These are phyloP conservation scores for Trachelus tabidus DNA, from an alignment of 2,888 invertebrate species.

Conservation along the genomic window DNA sequence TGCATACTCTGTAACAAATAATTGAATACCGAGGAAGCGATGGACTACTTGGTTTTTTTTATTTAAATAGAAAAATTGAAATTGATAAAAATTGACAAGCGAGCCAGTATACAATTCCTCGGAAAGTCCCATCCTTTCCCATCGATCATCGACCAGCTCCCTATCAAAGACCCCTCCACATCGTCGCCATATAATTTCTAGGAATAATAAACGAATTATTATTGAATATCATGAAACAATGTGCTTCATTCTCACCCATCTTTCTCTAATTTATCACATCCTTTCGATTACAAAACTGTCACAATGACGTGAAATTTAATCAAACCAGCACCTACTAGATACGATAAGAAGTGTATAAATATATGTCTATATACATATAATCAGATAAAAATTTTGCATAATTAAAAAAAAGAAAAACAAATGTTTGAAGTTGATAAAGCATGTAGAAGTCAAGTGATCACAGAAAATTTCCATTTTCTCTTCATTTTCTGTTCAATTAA, in stretches of 20 bases:
- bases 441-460: not conserved
- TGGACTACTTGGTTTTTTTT: not conserved
- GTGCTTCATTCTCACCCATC: constrained; percentile 10
- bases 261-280: not conserved
- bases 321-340: not conserved
- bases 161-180: constrained; percentile 37
- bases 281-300: not conserved
- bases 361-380: too few species aligned
- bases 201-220: constrained; percentile 54
- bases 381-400: not conserved
- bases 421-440: not conserved
- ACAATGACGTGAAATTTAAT: not conserved
- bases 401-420: not conserved
- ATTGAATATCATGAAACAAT: constrained; percentile 37
- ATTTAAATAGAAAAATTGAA: constrained; percentile 6
- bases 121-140: not conserved
- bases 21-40: not conserved
- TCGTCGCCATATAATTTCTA: constrained; percentile 57
- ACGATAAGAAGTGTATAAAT: not conserved
- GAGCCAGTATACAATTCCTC: constrained; percentile 4
- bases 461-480: not conserved
- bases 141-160: not conserved
- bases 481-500: too few species aligned
- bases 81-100: constrained; percentile 5
- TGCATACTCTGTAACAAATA: not conserved